Evolutionary conservation across 2,797 vertebrate species (phyloP).

Genomic region (Bryconaethiops microstoma): DNA sequence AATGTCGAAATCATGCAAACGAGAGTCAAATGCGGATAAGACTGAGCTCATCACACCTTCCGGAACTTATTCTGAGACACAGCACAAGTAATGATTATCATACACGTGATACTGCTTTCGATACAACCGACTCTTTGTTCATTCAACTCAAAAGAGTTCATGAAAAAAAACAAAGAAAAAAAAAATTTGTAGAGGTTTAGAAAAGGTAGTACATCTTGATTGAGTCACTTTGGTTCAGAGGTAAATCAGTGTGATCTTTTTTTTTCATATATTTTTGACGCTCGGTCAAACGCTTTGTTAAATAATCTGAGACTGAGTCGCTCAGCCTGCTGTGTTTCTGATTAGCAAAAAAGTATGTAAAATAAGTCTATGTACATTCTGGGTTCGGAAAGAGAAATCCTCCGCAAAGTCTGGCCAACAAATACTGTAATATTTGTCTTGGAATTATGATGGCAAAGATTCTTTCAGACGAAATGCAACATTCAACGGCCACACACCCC

Average conservation of each 20-base stretch:
- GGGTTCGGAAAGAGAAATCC: constrained; percentile 8
- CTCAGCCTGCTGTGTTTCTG: constrained; percentile 21
- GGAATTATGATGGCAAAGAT: constrained; percentile 15
- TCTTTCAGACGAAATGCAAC: constrained; percentile 17
- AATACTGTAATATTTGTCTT: not conserved
- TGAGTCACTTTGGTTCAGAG: constrained; percentile 39
- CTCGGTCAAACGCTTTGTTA: constrained; percentile 26
- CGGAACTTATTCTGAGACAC: constrained; percentile 46
- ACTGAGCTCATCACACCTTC: constrained; percentile 52
- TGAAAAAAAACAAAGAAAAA: constrained; percentile 26
- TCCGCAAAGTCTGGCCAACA: constrained; percentile 14
- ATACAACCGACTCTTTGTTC: constrained; percentile 23
- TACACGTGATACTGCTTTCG: constrained; percentile 47
- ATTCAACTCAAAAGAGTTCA: constrained; percentile 16
- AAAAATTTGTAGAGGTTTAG: constrained; percentile 21
- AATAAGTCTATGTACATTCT: constrained; percentile 37
- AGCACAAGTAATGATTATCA: constrained; percentile 65
- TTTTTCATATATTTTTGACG: constrained; percentile 1
- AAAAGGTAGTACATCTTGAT: constrained; percentile 39
- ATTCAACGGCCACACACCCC: constrained; percentile 15
- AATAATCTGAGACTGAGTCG: constrained; percentile 24
- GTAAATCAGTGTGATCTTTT: constrained; percentile 40
- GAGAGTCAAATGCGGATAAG: constrained; percentile 56
- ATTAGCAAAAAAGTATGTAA: constrained; percentile 28
- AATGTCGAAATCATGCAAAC: constrained; percentile 73